Evolutionary conservation across 2,797 vertebrate genomes (phyloP).

Genomic region (Scolopax bukidnonensis): DNA sequence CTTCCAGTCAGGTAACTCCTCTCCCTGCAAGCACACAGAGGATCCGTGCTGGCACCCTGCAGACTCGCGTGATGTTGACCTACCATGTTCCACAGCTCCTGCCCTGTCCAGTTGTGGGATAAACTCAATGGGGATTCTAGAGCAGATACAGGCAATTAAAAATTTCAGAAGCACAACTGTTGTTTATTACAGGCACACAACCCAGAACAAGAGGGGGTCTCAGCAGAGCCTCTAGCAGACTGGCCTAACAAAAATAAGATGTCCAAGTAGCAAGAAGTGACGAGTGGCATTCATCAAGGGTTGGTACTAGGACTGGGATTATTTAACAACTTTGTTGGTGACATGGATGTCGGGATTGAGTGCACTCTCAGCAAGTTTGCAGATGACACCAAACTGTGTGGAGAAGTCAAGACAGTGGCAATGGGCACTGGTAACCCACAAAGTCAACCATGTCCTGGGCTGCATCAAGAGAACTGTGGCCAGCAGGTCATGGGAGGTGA

Average conservation of each 20-base stretch:
- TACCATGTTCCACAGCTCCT: background rate
- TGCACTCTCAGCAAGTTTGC: background rate
- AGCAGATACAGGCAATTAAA: accelerated
- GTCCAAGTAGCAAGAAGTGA: background rate
- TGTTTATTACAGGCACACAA: accelerated
- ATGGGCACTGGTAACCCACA: background rate
- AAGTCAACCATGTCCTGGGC: background rate
- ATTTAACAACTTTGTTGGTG: background rate
- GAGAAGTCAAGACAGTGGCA: background rate
- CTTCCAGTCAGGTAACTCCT: accelerated
- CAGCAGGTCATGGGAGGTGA: background rate
- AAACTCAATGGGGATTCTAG: background rate
- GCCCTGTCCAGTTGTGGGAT: accelerated
- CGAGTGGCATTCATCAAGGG: background rate
- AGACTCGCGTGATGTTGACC: accelerated
- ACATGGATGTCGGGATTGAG: background rate
- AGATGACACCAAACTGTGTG: background rate
- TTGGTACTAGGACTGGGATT: background rate
- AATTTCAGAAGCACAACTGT: too few species aligned
- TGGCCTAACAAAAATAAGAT: background rate
- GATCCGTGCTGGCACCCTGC: accelerated
- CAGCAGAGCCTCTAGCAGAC: background rate
- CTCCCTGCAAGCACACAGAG: accelerated
- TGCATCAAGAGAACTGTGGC: background rate
- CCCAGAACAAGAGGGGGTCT: too few species aligned